Evolutionary conservation across 2,888 invertebrate genomes (phyloP), one percentile per base, ranked within the genome.

Genomic region (Andrena camellia): DNA sequence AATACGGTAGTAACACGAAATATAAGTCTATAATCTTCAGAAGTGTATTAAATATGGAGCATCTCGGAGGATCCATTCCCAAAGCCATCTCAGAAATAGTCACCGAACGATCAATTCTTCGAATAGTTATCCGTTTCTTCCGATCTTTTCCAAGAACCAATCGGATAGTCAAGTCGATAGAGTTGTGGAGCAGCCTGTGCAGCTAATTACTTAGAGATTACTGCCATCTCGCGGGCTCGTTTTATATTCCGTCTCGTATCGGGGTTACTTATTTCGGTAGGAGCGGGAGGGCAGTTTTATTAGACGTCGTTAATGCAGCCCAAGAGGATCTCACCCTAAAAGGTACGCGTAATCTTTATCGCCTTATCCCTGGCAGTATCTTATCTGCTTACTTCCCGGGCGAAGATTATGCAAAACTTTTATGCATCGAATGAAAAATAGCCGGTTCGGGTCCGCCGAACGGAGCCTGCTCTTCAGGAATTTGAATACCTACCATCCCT

Each of bases 291-390:
- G 64, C 50, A 68, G 72, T 76, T 83, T 83, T 72, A 79, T 62
- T 63, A 80, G 70, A 66, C 52, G 62, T 72, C 78, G 77, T 79
- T 87, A 87, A 87, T 87, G 85, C 85, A 85, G 50, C 59, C 67
- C 57, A 23, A 72, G 75, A 76, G 79, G 74, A 79, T 79, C 68
- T 74, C 64, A 31, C 70, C 77, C 84, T 87, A 75, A 83, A 77
- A 87, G 85, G 72, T 20, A 79, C 77, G 81, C 72, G 75, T 87
- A 85, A 87, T 87, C 87, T 85, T 85, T 84, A 87, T 87, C 83
- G 81, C 70, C 79, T 83, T 87, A 85, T 74, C 81, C 66, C 54
- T 60, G 60, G 64, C 62, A 50, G 75, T 54, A 77, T 63, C 63
- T 83, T 78, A 78, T 74, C 76, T 54, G 57, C 76, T 75, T 76